Conservation (phyloP, 2,797 vertebrate genomes). For the Coracias cyanogaster region DNA sequence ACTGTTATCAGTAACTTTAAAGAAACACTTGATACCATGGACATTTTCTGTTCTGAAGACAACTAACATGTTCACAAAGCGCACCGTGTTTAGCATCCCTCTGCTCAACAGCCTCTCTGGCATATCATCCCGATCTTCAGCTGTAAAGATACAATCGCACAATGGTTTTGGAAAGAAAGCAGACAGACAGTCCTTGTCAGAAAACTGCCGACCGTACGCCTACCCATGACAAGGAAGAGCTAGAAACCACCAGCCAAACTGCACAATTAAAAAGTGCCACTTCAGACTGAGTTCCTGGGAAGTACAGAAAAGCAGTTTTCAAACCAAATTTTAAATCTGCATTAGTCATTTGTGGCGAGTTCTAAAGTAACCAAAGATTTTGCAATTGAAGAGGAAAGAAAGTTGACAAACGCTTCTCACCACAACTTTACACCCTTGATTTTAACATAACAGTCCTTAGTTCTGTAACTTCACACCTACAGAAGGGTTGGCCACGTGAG, state of each 20-base stretch:
- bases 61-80: fast-evolving
- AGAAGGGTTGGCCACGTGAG: background rate
- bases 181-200: background rate
- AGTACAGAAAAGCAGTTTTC: background rate
- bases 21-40: fast-evolving
- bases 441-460: background rate
- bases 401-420: conserved; percentile 10
- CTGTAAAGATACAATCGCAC: background rate
- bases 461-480: background rate
- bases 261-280: background rate
- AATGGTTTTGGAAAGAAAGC: background rate
- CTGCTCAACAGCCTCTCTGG: background rate
- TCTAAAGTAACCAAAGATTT: background rate
- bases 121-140: background rate
- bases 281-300: background rate
- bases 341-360: background rate
- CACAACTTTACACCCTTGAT: background rate
- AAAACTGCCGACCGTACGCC: background rate
- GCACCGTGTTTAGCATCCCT: fast-evolving
- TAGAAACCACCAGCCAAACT: background rate
- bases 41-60: background rate
- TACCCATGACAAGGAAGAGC: background rate
- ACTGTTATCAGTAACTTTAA: background rate
- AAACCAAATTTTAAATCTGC: background rate
- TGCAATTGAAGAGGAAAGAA: conserved; percentile 41